phyloP scores from a whole-genome alignment of 2,888 invertebrate genomes.

The Axea sp. region DNA sequence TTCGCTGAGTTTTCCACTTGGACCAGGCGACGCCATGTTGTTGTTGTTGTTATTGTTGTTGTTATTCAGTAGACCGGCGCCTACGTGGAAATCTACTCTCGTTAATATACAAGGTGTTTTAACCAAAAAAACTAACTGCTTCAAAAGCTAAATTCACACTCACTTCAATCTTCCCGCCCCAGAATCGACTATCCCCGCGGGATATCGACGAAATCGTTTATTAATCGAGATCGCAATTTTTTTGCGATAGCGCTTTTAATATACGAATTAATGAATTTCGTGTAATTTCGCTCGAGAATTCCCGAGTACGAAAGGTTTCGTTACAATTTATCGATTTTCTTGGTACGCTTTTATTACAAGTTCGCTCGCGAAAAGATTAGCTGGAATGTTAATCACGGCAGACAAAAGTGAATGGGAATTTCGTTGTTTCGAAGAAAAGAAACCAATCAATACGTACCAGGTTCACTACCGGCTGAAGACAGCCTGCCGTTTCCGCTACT shows the following conservation, averaged over 20 bases:
- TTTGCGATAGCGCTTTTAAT: slow-evolving; percentile 36
- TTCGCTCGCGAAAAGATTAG: slow-evolving; percentile 33
- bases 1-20: slow-evolving; percentile 78
- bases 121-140: neutral
- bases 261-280: slow-evolving; percentile 36
- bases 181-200: slow-evolving; percentile 9
- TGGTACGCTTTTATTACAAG: slow-evolving; percentile 29
- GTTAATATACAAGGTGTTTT: slow-evolving; percentile 70
- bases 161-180: slow-evolving; percentile 49
- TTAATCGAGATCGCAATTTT: slow-evolving; percentile 30
- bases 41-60: slow-evolving; percentile 85
- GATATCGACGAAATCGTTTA: slow-evolving; percentile 4
- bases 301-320: slow-evolving; percentile 20
- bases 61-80: slow-evolving; percentile 85
- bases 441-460: slow-evolving; percentile 77
- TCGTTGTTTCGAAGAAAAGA: slow-evolving; percentile 32
- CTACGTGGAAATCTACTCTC: slow-evolving; percentile 81
- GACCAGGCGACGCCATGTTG: slow-evolving; percentile 79
- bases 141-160: slow-evolving; percentile 24
- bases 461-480: slow-evolving; percentile 89
- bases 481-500: slow-evolving; percentile 90
- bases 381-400: slow-evolving; percentile 46
- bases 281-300: slow-evolving; percentile 34
- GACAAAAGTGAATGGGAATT: slow-evolving; percentile 54
- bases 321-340: slow-evolving; percentile 30